phyloP scores from a whole-genome alignment of 2,113 vertebrate species.

The Petromus typicus region DNA sequence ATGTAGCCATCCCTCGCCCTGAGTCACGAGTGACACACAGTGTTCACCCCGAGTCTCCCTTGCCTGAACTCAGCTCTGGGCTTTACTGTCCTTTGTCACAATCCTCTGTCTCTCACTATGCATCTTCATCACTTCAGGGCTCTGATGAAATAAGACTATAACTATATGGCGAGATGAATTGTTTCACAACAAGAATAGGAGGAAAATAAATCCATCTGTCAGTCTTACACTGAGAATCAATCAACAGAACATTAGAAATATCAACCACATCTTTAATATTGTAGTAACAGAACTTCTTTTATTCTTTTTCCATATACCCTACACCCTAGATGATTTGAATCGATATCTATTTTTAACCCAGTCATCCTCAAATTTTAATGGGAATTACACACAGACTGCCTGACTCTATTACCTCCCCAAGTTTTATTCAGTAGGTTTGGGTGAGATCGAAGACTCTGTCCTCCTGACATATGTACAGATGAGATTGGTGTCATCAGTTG shows the following conservation, averaged over 20 bases:
- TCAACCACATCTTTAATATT: background rate
- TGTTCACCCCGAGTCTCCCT: background rate
- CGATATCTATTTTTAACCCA: background rate
- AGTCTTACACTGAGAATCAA: background rate
- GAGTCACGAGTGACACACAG: accelerated
- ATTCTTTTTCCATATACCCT: background rate
- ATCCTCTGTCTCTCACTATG: background rate
- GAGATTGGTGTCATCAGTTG: accelerated
- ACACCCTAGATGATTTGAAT: background rate
- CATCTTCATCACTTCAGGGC: too few species aligned
- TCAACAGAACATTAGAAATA: background rate
- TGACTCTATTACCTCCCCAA: too few species aligned
- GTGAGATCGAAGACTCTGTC: background rate
- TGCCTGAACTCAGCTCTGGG: background rate
- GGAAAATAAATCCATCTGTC: background rate
- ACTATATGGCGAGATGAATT: background rate
- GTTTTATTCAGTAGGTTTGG: background rate
- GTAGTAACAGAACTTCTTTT: background rate
- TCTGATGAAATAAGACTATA: background rate
- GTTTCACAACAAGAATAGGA: background rate
- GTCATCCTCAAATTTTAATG: background rate
- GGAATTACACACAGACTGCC: background rate
- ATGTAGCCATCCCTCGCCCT: background rate
- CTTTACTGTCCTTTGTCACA: background rate
- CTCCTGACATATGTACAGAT: background rate